Evolutionary conservation across 2,797 vertebrate genomes (phyloP).

Genomic region (Lutjanus campechanus): DNA sequence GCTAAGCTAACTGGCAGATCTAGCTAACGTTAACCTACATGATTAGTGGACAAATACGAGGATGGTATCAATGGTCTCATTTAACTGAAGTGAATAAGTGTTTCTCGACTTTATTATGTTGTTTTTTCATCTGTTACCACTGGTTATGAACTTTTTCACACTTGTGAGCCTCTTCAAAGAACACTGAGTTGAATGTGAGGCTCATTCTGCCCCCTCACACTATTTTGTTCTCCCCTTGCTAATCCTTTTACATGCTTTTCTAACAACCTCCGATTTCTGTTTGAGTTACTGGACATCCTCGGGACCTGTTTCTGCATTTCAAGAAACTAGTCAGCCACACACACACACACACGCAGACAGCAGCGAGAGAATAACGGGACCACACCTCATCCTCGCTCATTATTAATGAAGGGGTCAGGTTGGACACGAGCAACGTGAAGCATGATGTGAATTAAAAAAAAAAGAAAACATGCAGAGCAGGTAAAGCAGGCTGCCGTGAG

Average conservation of each 20-base stretch:
- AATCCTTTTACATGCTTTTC: conserved; percentile 6
- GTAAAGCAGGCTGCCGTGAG: conserved; percentile 18
- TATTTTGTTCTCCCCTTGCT: background rate
- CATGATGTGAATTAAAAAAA: conserved; percentile 42
- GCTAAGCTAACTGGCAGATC: background rate
- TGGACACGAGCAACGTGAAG: conserved; percentile 31
- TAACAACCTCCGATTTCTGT: conserved; percentile 20
- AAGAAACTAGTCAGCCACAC: conserved; percentile 4
- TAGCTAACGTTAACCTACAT: background rate
- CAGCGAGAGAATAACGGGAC: background rate
- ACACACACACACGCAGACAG: background rate
- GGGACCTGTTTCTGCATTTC: conserved; percentile 12
- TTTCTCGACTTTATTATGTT: background rate
- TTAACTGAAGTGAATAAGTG: background rate
- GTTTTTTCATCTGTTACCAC: background rate
- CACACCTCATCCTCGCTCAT: conserved; percentile 45
- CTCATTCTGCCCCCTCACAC: background rate
- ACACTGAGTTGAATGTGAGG: background rate
- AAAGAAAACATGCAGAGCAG: background rate
- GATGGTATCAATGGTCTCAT: background rate
- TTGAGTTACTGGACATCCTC: conserved; percentile 14
- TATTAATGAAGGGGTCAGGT: conserved; percentile 53
- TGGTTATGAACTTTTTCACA: conserved; percentile 12
- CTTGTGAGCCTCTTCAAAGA: background rate
- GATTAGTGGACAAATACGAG: background rate